Evolutionary conservation across 2,888 invertebrate species (phyloP).

Genomic region (Mythimna pallens): DNA sequence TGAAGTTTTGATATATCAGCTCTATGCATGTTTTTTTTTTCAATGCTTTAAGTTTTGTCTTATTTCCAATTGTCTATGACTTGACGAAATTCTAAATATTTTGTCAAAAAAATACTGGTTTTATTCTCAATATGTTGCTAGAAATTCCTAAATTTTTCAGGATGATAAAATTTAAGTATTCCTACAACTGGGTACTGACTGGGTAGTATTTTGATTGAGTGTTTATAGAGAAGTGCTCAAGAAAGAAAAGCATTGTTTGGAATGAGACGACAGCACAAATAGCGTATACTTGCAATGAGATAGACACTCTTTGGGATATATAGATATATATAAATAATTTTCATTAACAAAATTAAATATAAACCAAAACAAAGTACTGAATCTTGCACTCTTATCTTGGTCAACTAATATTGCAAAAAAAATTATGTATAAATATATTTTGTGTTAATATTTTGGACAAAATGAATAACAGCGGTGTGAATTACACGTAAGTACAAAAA

Average conservation of each 20-base stretch:
- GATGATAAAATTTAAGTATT: background rate
- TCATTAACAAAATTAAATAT: background rate
- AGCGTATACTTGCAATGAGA: background rate
- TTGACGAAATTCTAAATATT: too few relatives aligned
- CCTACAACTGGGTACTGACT: too few relatives aligned
- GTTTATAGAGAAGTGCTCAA: background rate
- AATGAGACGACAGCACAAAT: background rate
- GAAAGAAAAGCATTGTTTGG: background rate
- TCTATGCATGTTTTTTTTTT: too few relatives aligned
- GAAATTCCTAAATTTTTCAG: background rate
- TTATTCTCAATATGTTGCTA: background rate
- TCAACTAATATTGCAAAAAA: background rate
- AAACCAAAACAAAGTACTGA: background rate
- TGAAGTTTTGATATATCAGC: too few relatives aligned
- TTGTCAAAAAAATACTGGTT: background rate
- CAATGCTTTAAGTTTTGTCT: too few relatives aligned
- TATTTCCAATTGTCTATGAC: too few relatives aligned
- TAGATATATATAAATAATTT: background rate
- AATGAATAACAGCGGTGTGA: background rate
- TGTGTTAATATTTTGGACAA: background rate
- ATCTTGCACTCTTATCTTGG: background rate
- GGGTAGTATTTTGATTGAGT: background rate
- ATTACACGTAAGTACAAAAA: background rate
- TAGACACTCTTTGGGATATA: background rate
- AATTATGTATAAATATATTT: background rate